Base-by-base conservation (phyloP, 2,113 vertebrate species). In the Daubentonia madagascariensis region DNA sequence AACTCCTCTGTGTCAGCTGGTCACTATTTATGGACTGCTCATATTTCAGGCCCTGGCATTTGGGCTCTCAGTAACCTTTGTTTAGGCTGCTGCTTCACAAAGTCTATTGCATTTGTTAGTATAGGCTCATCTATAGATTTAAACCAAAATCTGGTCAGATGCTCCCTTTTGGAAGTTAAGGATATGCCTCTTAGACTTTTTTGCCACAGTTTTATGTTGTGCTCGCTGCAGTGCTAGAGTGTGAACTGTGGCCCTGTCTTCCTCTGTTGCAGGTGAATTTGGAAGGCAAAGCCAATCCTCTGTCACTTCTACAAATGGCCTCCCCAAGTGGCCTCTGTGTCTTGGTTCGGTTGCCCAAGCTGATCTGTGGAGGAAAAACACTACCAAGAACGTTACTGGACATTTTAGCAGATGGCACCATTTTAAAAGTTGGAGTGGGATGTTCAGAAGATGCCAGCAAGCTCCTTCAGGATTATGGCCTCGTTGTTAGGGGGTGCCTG, bases 341-440 rank as follows among this genome's bases (percentile, higher is more conserved):
- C 88, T 98, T 99, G 86, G 97, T 99, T 98, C 98, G 99, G 83
- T 98, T 99, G 98, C 98, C 99, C 94, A 98, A 97, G 32, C 98
- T 99, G 84, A 98, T 98, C 45, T 76, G 68, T 28, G 84, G 94
- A 22, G 98, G 98, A 97, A 98, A 97, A 96, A 76, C 97, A 32
- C 94, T 99, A 68, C 99, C 99, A 1, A 98, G 98, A 94, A 98
- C 98, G 0, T 96, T 99, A 17, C 16, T 99, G 96, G 98, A 99
- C 67, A 98, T 99, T 57, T 98, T 99, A 87, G 98, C 98, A 85
- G 99, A 99, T 96, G 97, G 98, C 2, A 96, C 88, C 73, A 94
- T 99, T 50, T 96, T 99, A 75, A 99, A 99, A 97, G 99, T 99
- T 3, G 99, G 99, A 4, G 99, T 99, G 18, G 99, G 99, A 10